A percentile compares a stretch with the other conserved stretches of the same genome.
phyloP scores from a whole-genome alignment of 2,797 vertebrate species.

The Coluber constrictor region DNA sequence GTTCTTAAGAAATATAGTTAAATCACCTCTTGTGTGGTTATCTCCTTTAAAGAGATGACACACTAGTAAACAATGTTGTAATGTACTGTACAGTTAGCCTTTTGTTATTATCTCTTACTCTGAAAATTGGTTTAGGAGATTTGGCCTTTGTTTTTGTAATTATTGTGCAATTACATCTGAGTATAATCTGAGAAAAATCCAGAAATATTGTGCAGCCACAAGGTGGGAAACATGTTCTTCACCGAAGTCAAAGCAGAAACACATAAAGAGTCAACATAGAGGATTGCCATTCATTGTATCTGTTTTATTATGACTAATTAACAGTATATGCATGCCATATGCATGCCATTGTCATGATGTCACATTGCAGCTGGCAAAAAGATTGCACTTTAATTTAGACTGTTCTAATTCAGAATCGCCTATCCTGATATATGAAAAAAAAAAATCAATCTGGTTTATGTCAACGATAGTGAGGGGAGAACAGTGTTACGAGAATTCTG shows the following conservation, averaged over 20 bases:
- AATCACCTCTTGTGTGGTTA: background rate
- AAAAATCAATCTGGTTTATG: background rate
- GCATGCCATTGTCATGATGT: slow-evolving; percentile 20
- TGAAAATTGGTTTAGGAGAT: background rate
- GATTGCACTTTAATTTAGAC: background rate
- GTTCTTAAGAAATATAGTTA: background rate
- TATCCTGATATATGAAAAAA: background rate
- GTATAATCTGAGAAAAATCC: background rate
- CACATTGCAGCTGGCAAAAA: slow-evolving; percentile 21
- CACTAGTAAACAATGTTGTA: background rate
- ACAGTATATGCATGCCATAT: slow-evolving; percentile 17
- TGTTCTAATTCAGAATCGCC: slow-evolving; percentile 1
- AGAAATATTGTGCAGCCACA: background rate
- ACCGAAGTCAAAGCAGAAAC: background rate
- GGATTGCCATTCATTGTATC: slow-evolving; percentile 9
- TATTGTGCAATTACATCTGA: background rate
- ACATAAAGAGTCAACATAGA: slow-evolving; percentile 4
- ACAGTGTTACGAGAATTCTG: background rate
- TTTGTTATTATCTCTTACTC: background rate
- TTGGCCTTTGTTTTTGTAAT: background rate
- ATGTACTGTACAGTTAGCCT: background rate
- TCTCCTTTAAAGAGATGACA: background rate
- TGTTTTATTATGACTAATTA: slow-evolving; percentile 20
- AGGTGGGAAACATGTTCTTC: background rate
- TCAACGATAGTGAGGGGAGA: background rate